Evolutionary conservation across 2,113 vertebrate genomes (phyloP), one percentile per base, ranked within the genome.

Genomic region (Leptobrachium leishanense): DNA sequence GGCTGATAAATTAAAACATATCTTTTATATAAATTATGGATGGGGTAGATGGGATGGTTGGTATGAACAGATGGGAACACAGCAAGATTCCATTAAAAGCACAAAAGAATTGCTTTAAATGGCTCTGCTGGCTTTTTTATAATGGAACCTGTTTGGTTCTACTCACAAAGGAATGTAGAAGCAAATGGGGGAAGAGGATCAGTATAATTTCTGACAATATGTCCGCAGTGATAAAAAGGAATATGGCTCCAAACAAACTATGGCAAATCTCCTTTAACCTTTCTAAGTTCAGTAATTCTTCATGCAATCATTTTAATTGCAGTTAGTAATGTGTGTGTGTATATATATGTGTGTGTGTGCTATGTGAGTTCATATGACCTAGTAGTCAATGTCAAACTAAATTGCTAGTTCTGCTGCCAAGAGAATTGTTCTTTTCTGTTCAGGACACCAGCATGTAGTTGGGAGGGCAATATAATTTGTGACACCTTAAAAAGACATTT

Each of bases 1-100:
- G 53, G 44, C 12, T 68, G 77, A 79, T 74, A 68, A 79, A 79
- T 79, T 57, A 79, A 73, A 70, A 79, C 62, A 79, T 64, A 74
- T 79, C 77, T 68, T 59, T 39, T 55, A 79, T 73, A 79, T 79
- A 79, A 79, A 79, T 79, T 73, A 79, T 79, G 77, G 77, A 79
- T 79, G 77, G 77, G 70, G 67, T 46, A 79, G 77, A 66, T n/a
- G 62, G 59, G 46, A 41, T 79, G 77, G 63, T 63, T 68, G 42
- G n/a, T 46, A 66, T 74, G 77, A 79, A 63, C 77, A 79, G 77
- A 79, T 79, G 70, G 77, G 70, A 67, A 67, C 77, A 55, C 77
- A 73, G 77, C 63, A 73, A 5, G 77, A 74, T 73, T 79, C 70
- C 71, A 79, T 79, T 79, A 79, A 41, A 59, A 72, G 70, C 63